Percentiles rank a stretch among this genome's conserved stretches.
phyloP scores from a whole-genome alignment of 2,113 vertebrate genomes.

The Thermophis baileyi region DNA sequence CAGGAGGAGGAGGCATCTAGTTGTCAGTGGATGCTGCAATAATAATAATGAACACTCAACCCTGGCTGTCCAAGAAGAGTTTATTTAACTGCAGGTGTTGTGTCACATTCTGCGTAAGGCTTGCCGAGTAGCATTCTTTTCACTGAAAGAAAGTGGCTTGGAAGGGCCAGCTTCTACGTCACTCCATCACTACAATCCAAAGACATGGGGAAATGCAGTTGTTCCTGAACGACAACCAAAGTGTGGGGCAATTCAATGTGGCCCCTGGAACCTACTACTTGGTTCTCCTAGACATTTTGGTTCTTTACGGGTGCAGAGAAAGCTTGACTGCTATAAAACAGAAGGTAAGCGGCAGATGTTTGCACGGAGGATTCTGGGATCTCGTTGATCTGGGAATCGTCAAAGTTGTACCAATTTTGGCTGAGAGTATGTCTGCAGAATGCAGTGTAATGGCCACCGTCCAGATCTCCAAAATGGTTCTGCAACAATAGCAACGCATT shows the following conservation, averaged over 20 bases:
- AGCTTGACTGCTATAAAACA: slow-evolving; percentile 76
- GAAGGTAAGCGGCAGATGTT: slow-evolving; percentile 75
- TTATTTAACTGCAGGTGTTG: slow-evolving; percentile 10
- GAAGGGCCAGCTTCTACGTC: background rate
- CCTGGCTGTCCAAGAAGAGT: slow-evolving; percentile 5
- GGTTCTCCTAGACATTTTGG: slow-evolving; percentile 28
- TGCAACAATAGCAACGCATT: slow-evolving; percentile 43
- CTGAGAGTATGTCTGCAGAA: slow-evolving; percentile 75
- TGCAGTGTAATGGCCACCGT: slow-evolving; percentile 84
- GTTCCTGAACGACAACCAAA: slow-evolving; percentile 55
- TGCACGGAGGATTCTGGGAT: slow-evolving; percentile 72
- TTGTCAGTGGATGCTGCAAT: background rate
- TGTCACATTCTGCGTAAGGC: background rate
- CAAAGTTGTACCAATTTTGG: slow-evolving; percentile 78
- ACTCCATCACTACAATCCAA: background rate
- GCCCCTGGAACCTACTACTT: background rate
- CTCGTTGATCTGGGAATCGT: slow-evolving; percentile 70
- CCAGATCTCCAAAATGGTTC: slow-evolving; percentile 84
- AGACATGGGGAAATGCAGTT: background rate
- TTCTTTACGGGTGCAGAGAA: slow-evolving; percentile 56
- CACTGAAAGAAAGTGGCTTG: background rate
- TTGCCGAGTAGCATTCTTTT: background rate
- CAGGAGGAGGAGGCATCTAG: background rate
- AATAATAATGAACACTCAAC: background rate
- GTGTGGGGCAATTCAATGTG: background rate